phyloP scores from a whole-genome alignment of 2,888 invertebrate genomes.

The Mythimna albipuncta region DNA sequence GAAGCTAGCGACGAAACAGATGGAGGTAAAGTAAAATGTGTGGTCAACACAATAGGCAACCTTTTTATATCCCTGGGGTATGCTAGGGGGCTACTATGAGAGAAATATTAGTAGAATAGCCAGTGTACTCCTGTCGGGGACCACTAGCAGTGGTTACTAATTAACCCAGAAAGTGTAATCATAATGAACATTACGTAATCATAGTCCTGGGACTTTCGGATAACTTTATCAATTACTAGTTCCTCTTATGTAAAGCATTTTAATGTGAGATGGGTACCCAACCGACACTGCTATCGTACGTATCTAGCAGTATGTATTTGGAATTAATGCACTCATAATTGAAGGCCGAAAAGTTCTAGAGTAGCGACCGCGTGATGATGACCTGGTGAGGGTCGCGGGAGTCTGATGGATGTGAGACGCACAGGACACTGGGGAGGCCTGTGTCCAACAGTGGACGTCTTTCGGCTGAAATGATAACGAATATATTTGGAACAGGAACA shows the following conservation, averaged over 20 bases:
- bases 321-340: too few species aligned
- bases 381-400: too few species aligned
- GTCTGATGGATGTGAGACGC: too few species aligned
- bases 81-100: neutral
- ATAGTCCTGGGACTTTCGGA: neutral
- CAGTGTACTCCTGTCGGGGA: neutral
- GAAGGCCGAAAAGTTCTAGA: neutral
- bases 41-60: neutral
- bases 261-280: too few species aligned
- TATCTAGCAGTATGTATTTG: too few species aligned
- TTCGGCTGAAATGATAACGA: too few species aligned
- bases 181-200: neutral
- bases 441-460: too few species aligned
- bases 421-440: too few species aligned
- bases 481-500: neutral
- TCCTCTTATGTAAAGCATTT: too few species aligned
- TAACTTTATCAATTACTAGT: too few species aligned
- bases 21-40: constrained; percentile 22
- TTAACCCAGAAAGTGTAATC: neutral
- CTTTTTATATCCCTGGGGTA: neutral
- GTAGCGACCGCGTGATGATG: neutral
- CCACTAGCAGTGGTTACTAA: neutral
- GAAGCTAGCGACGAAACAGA: constrained; percentile 11
- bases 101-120: neutral
- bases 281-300: too few species aligned